phyloP scores from a whole-genome alignment of 2,797 vertebrate genomes.

The Cottoperca gobio region DNA sequence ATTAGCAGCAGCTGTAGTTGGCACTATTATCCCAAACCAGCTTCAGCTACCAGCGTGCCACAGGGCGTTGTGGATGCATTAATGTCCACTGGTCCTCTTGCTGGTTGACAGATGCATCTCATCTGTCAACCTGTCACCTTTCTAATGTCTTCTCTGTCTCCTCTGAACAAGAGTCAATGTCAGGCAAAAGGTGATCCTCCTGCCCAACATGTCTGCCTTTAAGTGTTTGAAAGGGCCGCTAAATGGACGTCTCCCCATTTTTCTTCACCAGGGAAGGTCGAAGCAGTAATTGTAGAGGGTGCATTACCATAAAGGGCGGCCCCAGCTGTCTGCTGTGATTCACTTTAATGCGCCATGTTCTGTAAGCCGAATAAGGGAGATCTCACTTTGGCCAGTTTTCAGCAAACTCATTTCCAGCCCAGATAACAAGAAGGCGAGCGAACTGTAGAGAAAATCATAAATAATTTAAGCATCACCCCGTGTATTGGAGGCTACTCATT shows the following conservation, averaged over 20 bases:
- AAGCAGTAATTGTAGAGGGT: slow-evolving; percentile 86
- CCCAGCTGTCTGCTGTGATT: slow-evolving; percentile 87
- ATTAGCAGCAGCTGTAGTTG: slow-evolving; percentile 15
- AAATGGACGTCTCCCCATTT: slow-evolving; percentile 80
- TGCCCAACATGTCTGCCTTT: slow-evolving; percentile 83
- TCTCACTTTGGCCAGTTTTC: slow-evolving; percentile 78
- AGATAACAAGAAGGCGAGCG: slow-evolving; percentile 58
- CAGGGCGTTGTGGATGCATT: slow-evolving; percentile 3
- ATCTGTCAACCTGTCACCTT: slow-evolving; percentile 68
- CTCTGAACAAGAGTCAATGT: slow-evolving; percentile 78
- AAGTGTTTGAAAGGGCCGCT: slow-evolving; percentile 81
- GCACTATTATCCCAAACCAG: slow-evolving; percentile 9
- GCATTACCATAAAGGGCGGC: slow-evolving; percentile 89
- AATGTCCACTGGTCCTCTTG: slow-evolving; percentile 21
- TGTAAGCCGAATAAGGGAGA: slow-evolving; percentile 63
- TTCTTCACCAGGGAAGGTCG: slow-evolving; percentile 87
- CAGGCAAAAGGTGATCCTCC: slow-evolving; percentile 70
- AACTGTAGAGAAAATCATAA: slow-evolving; percentile 66
- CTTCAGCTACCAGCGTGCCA: slow-evolving; percentile 6
- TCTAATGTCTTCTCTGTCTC: slow-evolving; percentile 66
- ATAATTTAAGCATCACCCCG: slow-evolving; percentile 66
- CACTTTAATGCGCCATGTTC: slow-evolving; percentile 78
- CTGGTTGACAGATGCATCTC: slow-evolving; percentile 66
- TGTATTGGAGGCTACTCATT: slow-evolving; percentile 47
- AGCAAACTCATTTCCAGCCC: slow-evolving; percentile 72